These are phyloP conservation scores for Ecdyonurus torrentis DNA, from an alignment of 2,888 invertebrate genomes.

Conservation along the genomic window DNA sequence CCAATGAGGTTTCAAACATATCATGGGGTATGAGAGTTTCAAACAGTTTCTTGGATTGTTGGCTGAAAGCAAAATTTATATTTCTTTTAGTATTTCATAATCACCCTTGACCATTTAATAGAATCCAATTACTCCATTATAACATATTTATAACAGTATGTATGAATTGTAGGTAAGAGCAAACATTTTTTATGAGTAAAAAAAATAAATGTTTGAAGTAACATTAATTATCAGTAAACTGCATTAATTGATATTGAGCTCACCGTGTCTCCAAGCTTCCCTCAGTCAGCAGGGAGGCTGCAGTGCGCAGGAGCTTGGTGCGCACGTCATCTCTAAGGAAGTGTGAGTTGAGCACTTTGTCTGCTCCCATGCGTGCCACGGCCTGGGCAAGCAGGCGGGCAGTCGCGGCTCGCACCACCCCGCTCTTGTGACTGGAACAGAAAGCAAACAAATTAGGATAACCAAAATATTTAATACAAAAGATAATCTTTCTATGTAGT, in stretches of 20 bases:
- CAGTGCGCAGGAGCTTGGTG: conserved; percentile 60
- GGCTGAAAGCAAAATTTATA: too few relatives aligned
- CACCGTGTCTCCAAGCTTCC: conserved; percentile 73
- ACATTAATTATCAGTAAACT: too few relatives aligned
- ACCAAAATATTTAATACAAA: too few relatives aligned
- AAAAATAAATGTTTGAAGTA: too few relatives aligned
- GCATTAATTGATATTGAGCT: conserved; percentile 15
- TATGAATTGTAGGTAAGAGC: too few relatives aligned
- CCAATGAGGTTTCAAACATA: conserved; percentile 56
- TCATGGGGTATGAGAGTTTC: conserved; percentile 50
- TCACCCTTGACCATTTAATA: too few relatives aligned
- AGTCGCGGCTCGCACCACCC: conserved; percentile 68
- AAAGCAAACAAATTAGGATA: too few relatives aligned
- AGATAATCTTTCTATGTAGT: too few relatives aligned
- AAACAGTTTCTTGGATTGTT: conserved; percentile 63
- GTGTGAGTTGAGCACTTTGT: conserved; percentile 43
- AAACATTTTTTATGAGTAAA: too few relatives aligned
- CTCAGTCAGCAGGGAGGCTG: conserved; percentile 70
- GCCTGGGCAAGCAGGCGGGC: conserved; percentile 58
- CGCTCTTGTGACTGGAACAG: conserved; percentile 55
- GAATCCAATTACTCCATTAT: too few relatives aligned
- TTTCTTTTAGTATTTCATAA: too few relatives aligned
- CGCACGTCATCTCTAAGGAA: conserved; percentile 54
- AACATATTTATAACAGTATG: too few relatives aligned
- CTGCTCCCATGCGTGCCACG: conserved; percentile 55